phyloP scores from a whole-genome alignment of 2,113 vertebrate genomes.

The Protobothrops mucrosquamatus region DNA sequence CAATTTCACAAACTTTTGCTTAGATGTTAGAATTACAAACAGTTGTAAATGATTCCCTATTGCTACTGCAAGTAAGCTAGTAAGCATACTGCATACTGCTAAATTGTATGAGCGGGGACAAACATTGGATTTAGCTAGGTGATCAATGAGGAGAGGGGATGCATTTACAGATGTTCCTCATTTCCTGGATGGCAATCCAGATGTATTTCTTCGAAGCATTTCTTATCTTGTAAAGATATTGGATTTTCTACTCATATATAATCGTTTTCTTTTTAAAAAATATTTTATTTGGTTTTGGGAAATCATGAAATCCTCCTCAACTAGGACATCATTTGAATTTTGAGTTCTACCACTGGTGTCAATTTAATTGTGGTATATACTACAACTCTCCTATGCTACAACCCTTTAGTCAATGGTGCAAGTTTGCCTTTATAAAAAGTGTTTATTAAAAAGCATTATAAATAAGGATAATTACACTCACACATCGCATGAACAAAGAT shows the following conservation, averaged over 20 bases:
- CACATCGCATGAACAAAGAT: neutral
- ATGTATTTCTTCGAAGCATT: slow-evolving; percentile 5
- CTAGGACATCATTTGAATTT: neutral
- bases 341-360: neutral
- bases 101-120: neutral
- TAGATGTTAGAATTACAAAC: neutral
- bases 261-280: neutral
- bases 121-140: neutral
- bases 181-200: slow-evolving; percentile 1
- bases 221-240: slow-evolving; percentile 4
- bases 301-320: neutral
- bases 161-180: slow-evolving; percentile 10
- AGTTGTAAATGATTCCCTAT: neutral
- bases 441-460: neutral
- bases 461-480: neutral
- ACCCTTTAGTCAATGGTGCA: neutral
- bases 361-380: neutral
- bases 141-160: neutral
- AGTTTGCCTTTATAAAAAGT: neutral
- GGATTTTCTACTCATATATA: neutral
- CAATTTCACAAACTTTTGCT: neutral
- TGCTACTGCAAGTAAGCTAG: neutral
- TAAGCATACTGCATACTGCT: neutral
- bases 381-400: neutral
- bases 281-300: neutral